A percentile compares a stretch with the other conserved stretches of the same genome.
Conservation (phyloP, 2,888 invertebrate species). For the Nephrotoma appendiculata region DNA sequence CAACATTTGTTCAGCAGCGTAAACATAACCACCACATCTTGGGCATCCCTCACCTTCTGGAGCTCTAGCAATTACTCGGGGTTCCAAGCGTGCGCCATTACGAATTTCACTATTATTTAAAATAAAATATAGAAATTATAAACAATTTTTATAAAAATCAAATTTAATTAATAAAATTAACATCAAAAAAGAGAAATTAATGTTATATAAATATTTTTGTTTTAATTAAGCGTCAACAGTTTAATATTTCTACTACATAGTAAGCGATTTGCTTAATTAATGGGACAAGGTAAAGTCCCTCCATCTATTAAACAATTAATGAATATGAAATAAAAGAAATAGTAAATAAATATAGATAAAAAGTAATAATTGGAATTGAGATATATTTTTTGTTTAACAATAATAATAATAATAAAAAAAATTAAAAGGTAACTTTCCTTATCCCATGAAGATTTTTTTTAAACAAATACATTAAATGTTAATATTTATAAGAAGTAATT, state of each 20-base stretch:
- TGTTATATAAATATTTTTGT: neutral
- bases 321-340: neutral
- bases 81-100: conserved; percentile 47
- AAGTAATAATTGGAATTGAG: neutral
- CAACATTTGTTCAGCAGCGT: conserved; percentile 85
- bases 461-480: neutral
- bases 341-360: conserved; percentile 1
- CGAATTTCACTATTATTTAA: neutral
- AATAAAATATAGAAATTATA: neutral
- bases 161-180: neutral
- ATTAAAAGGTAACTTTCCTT: conserved; percentile 57
- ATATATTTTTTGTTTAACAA: conserved; percentile 1
- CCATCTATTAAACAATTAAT: conserved; percentile 5
- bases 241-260: neutral
- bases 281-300: conserved; percentile 15
- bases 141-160: neutral
- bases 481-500: neutral
- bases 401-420: neutral
- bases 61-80: conserved; percentile 62
- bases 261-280: neutral
- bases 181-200: conserved; percentile 3
- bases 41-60: conserved; percentile 79
- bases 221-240: neutral
- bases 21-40: conserved; percentile 76
- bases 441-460: conserved; percentile 39